Evolutionary conservation across 1,140 invertebrate genomes (phyloP), one percentile per base, ranked within the genome.

Genomic region (Drosophila ohnishii): DNA sequence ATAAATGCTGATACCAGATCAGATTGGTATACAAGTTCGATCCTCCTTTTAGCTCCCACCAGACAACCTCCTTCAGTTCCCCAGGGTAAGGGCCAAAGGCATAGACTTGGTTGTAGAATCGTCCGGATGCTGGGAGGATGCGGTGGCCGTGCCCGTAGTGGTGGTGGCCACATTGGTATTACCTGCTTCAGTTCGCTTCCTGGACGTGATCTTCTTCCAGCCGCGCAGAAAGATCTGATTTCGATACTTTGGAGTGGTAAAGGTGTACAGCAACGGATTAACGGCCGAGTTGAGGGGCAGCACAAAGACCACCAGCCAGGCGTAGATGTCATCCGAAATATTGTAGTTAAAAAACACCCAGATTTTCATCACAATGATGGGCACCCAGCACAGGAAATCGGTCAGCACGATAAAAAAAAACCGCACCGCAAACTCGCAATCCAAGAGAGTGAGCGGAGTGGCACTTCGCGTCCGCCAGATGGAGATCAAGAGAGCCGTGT

Each of bases 251-350:
- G 95, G 94, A 5, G 95, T 95, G 0, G 96, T 96, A 56, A 97
- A 95, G 7, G 96, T 97, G 80, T 97, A 97, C 0, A 97, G 91
- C 2, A 96, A 85, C 1, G 96, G 96, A 92, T 97, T 97, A 0
- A 96, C 92, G 1, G 96, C 95, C 0, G 95, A 95, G 90, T 97
- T 97, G 0, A 97, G 93, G 0, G 96, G 96, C 9, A 97, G 81
- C 44, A 97, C 93, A 65, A 96, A 96, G 7, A 97, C 94, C 0
- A 96, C 95, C 1, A 96, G 91, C 95, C 95, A 96, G 10, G 95
- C 95, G 79, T 95, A 94, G 25, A 95, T 90, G 82, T 95, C 94
- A 40, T 93, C 95, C 45, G 94, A 93, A 35, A 94, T 92, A 55
- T 93, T 92, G 48, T 93, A 90, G 64, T 93, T 92, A 34, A 93